Conservation (phyloP, 2,113 vertebrate species). For the Sciurus niger region DNA sequence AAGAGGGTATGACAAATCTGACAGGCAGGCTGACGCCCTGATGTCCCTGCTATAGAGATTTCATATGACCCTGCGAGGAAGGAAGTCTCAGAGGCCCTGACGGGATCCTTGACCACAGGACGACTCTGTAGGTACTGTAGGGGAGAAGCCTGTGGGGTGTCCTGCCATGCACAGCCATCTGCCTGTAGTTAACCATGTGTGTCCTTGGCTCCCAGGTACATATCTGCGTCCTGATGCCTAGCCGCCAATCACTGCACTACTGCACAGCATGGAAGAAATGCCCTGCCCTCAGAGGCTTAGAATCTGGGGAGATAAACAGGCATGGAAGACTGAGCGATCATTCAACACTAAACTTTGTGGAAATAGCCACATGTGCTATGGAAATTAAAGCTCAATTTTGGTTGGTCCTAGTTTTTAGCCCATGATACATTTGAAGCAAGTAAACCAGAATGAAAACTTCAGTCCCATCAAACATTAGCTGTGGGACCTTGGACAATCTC, state of each 20-base stretch:
- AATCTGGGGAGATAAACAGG: not conserved
- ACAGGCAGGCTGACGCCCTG: no score
- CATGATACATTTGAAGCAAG: not conserved
- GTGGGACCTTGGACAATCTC: not conserved
- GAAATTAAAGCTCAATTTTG: not conserved
- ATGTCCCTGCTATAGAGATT: not conserved
- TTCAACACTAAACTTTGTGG: not conserved
- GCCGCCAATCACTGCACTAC: no score
- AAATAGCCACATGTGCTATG: not conserved
- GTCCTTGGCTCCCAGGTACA: not conserved
- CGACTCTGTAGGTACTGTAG: not conserved
- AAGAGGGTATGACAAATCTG: not conserved
- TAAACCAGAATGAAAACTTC: not conserved
- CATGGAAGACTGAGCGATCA: not conserved
- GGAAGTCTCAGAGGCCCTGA: not conserved
- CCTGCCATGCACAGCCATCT: not conserved
- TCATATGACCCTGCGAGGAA: not conserved
- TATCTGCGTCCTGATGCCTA: not conserved
- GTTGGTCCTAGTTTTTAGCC: not conserved
- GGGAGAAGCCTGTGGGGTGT: not conserved
- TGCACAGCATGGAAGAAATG: not conserved
- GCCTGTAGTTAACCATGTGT: not conserved
- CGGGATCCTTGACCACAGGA: not conserved
- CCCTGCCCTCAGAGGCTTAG: not conserved
- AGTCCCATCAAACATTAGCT: not conserved